Evolutionary conservation across 2,113 vertebrate genomes (phyloP).

Genomic region (Collichthys lucidus): DNA sequence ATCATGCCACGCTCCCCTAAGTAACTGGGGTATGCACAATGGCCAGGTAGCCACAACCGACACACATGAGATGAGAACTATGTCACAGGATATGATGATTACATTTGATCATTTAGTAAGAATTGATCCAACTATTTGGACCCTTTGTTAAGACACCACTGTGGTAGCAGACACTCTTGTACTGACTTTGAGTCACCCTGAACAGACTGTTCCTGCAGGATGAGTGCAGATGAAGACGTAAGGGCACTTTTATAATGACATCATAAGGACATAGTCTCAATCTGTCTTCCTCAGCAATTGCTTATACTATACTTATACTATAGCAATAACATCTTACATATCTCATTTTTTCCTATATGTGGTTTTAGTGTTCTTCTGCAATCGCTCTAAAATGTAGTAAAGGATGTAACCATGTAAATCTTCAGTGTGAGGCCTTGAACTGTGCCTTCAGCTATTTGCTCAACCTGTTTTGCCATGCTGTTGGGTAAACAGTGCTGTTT

Average conservation of each 20-base stretch:
- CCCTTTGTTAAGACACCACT: background rate
- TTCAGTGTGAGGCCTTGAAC: constrained; percentile 34
- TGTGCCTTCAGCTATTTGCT: constrained; percentile 38
- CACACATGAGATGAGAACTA: background rate
- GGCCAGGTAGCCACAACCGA: background rate
- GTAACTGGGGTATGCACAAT: background rate
- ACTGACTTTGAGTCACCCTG: constrained; percentile 68
- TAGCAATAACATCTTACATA: background rate
- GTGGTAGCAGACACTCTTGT: constrained; percentile 35
- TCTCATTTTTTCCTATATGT: background rate
- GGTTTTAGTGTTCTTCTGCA: background rate
- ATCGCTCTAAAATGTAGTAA: background rate
- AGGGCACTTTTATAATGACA: background rate
- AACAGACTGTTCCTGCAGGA: constrained; percentile 58
- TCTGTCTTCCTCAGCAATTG: background rate
- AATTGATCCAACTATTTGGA: background rate
- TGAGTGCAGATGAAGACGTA: background rate
- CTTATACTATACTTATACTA: background rate
- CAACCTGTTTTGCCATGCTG: constrained; percentile 52
- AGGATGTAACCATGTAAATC: background rate
- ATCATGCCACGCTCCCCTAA: constrained; percentile 26
- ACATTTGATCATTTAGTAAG: background rate
- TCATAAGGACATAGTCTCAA: background rate
- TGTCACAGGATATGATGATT: background rate
- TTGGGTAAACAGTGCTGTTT: constrained; percentile 56